Evolutionary conservation across 2,888 invertebrate species (phyloP), one percentile per base, ranked within the genome.

Genomic region (Drosophila neonasuta): DNA sequence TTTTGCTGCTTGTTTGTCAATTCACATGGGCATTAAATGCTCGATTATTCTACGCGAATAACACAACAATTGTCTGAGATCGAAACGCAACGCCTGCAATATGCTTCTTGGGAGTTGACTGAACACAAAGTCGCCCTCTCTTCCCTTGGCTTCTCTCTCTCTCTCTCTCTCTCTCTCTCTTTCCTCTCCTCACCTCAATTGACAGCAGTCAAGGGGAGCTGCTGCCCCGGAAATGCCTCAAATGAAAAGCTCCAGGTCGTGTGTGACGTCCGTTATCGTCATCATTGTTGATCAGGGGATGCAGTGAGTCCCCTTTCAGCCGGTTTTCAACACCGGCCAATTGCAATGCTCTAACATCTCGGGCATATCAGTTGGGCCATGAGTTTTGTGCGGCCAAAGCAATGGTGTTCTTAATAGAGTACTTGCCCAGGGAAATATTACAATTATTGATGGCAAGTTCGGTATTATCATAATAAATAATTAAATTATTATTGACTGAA

Each of bases 21-120:
- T 71, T 56, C 42, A 50, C 60, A 70, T 56, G 49, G 34, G 39
- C 73, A 65, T 74, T 59, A 63, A 57, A 59, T 74, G 66, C 66
- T 61, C 58, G 63, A 75, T 69, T 67, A 60, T 68, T 72, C 72
- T 45, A 68, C 11, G 52, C 56, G 36, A 32, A 13, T 13, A 39
- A 13, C 39, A 51, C 24, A 63, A 54, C 59, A 79, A 61, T 69
- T 70, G 51, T 54, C 67, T 74, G 77, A 61, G 62, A 67, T 71
- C 60, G 45, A 77, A 71, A 74, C 64, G 61, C 63, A 49, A 69
- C 49, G 29, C 20, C 20, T 56, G 68, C 29, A 55, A 68, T 44
- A 57, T 56, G 55, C 63, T 80, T 78, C 80, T 75, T 69, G 42
- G 79, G 70, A 78, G 69, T 75, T 46, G 51, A 62, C 61, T 66